Evolutionary conservation across 1,140 invertebrate species (phyloP).

Genomic region (Pogonus chalceus): DNA sequence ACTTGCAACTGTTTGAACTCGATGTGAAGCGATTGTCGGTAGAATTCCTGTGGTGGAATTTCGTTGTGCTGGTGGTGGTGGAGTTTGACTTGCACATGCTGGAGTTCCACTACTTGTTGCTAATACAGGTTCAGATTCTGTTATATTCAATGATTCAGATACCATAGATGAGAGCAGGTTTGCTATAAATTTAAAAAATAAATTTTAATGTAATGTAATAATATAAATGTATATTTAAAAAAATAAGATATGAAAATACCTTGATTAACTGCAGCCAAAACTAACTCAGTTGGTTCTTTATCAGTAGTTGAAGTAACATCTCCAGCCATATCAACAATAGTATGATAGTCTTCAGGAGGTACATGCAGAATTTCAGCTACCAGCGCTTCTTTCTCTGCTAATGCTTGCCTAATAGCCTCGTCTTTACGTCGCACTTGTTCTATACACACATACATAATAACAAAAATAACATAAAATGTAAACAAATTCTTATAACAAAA

Average conservation of each 20-base stretch:
- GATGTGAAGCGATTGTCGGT: constrained; percentile 42
- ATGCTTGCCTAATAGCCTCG: constrained; percentile 54
- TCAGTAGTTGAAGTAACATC: constrained; percentile 35
- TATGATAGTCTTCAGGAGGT: constrained; percentile 57
- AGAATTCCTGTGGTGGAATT: constrained; percentile 19
- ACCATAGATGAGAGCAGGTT: constrained; percentile 38
- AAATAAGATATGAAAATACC: constrained; percentile 35
- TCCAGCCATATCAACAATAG: constrained; percentile 52
- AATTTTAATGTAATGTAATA: constrained; percentile 4
- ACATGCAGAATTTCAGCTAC: constrained; percentile 68
- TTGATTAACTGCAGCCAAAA: constrained; percentile 61
- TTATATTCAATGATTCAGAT: constrained; percentile 40
- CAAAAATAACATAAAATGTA: too few relatives aligned
- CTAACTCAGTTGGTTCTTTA: constrained; percentile 57
- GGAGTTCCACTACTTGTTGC: constrained; percentile 25
- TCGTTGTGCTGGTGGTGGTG: constrained; percentile 25
- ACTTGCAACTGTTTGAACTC: constrained; percentile 40
- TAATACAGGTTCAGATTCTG: constrained; percentile 38
- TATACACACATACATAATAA: constrained; percentile 34
- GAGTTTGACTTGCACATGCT: constrained; percentile 25
- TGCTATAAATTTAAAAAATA: constrained; percentile 27
- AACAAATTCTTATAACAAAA: background rate
- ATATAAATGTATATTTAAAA: constrained; percentile 4
- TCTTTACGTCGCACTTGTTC: constrained; percentile 65
- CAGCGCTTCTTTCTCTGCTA: constrained; percentile 62